These are phyloP conservation scores for Otocyon megalotis DNA, from an alignment of 2,113 vertebrate genomes.

Conservation along the genomic window DNA sequence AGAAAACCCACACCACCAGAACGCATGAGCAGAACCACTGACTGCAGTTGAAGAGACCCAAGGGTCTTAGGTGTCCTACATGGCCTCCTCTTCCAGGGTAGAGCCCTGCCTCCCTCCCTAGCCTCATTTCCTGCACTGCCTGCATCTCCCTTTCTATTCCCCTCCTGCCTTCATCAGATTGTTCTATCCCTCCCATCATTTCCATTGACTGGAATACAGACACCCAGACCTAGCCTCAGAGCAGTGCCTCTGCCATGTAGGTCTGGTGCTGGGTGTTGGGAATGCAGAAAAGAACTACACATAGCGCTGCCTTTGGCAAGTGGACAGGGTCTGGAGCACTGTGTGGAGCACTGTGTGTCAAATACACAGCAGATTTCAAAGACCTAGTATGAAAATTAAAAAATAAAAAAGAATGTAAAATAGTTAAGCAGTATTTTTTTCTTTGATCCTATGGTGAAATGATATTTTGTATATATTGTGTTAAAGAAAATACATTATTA, in stretches of 20 bases:
- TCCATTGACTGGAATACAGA: not conserved
- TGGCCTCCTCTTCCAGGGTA: not conserved
- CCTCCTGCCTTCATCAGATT: no score
- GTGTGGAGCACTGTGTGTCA: not conserved
- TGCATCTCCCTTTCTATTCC: not conserved
- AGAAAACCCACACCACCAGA: not conserved
- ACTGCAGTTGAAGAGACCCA: not conserved
- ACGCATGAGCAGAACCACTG: not conserved
- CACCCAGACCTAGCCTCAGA: not conserved
- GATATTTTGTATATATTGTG: not conserved
- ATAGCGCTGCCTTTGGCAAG: not conserved
- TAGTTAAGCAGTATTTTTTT: not conserved
- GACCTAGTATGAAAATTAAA: no score
- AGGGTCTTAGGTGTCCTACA: not conserved
- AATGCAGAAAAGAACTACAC: not conserved
- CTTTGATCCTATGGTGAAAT: not conserved
- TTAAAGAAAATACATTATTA: slow-evolving; percentile 21
- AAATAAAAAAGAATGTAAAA: not conserved
- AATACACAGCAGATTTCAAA: not conserved
- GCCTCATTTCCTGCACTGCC: not conserved
- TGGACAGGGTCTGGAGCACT: not conserved
- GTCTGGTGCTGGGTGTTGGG: not conserved
- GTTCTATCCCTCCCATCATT: not conserved
- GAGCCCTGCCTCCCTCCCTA: not conserved
- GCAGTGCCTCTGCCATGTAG: not conserved